Base-by-base conservation (phyloP, 2,797 vertebrate species). In the Rhodeus uyekii region DNA sequence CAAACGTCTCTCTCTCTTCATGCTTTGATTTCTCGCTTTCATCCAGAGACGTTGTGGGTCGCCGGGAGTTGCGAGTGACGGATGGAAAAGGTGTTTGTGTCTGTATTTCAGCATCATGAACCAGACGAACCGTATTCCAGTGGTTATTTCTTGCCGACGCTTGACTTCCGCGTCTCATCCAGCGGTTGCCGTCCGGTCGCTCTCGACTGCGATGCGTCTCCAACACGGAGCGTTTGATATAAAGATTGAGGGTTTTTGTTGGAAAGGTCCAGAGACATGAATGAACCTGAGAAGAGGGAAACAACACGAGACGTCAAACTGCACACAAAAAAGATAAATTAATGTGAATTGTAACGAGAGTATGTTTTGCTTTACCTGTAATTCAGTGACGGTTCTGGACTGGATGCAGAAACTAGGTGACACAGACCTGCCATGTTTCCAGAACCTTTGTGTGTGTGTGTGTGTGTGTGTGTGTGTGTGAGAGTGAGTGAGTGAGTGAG, bases 341-440 rank as follows among this genome's bases (percentile, higher is more conserved):
- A 29, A 39, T 1, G 24, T 76, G 75, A 48, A 10, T 4, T 77
- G 42, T 50, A 16, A 13, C n/a, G n/a, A 29, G 39, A 22, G 13
- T 32, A 4, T 44, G 55, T 63, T 13, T 22, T 12, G 27, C 46
- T 53, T 13, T 36, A 76, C 24, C 27, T 76, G 58, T 76, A n/a
- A 39, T 72, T 67, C 64, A 67, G 38, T 39, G 46, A 27, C 8
- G 32, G 32, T 34, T 78, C 68, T 36, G 14, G 42, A 46, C 65
- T 10, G 69, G 27, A 22, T 8, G 19, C 74, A 77, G 42, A 36
- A 13, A 6, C 44, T 72, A 46, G 22, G 64, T 8, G 55, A 34
- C 58, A 58, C 64, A 64, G 29, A 64, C 48, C 42, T 71, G 48
- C 61, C 78, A 58, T 72, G 46, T 84, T 69, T 83, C 53, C 36